Evolutionary conservation across 2,797 vertebrate genomes (phyloP).

Genomic region (Eulemur mongoz): DNA sequence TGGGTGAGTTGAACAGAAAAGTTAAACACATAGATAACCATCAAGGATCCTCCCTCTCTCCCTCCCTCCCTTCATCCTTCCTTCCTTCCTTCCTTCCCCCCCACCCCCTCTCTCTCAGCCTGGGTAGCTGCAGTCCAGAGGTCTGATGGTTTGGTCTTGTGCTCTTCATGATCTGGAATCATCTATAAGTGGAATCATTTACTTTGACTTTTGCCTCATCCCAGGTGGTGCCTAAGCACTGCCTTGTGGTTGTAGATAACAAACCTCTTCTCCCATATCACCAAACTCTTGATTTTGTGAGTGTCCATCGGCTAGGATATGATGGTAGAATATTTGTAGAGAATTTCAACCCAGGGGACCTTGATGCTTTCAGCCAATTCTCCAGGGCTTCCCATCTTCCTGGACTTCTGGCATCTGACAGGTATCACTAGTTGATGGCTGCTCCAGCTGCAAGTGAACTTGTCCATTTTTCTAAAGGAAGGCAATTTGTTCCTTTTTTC

Average conservation of each 20-base stretch:
- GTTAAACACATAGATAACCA: background rate
- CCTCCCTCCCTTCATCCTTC: background rate
- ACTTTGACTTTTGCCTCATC: background rate
- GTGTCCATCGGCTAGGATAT: background rate
- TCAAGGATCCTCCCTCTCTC: background rate
- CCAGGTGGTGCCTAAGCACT: background rate
- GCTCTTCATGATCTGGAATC: background rate
- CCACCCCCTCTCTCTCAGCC: background rate
- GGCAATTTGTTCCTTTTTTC: constrained; percentile 3
- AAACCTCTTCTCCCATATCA: background rate
- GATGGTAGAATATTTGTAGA: background rate
- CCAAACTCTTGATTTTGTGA: background rate
- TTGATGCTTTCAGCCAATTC: background rate
- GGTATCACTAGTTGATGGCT: background rate
- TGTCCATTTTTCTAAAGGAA: background rate
- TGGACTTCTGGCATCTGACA: background rate
- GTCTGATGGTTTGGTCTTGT: background rate
- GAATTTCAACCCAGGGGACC: background rate
- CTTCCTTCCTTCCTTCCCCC: background rate
- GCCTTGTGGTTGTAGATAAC: background rate
- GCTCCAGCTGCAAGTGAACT: background rate
- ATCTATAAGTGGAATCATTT: background rate
- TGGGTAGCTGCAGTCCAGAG: background rate
- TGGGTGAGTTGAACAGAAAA: background rate
- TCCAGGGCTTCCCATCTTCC: background rate